These are phyloP conservation scores for Hylyphantes graminicola DNA, from an alignment of 1,140 invertebrate species.

Conservation along the genomic window DNA sequence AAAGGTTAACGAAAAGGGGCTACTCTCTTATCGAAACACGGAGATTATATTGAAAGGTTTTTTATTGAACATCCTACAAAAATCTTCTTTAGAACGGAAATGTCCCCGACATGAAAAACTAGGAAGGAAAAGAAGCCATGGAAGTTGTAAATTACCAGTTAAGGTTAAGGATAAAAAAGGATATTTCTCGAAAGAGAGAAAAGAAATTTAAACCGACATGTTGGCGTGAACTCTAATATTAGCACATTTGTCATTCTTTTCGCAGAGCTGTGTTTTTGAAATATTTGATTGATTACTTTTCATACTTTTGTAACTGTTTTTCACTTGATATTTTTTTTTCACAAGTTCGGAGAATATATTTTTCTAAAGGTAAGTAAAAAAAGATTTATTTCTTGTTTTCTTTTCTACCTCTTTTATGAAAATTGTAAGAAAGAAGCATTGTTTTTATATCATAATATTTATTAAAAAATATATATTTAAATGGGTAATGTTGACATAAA, in stretches of 20 bases:
- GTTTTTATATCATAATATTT: neutral
- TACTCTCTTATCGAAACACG: too few relatives aligned
- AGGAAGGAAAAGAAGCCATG: neutral
- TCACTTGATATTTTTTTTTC: neutral
- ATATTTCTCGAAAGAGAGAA: constrained; percentile 8
- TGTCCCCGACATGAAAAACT: neutral
- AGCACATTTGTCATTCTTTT: constrained; percentile 50
- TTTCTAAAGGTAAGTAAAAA: neutral
- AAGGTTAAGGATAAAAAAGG: neutral
- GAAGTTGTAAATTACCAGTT: constrained; percentile 8
- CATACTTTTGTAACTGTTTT: constrained; percentile 2
- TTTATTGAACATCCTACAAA: too few relatives aligned
- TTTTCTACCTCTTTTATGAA: too few relatives aligned
- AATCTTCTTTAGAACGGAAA: too few relatives aligned
- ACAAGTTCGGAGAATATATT: neutral
- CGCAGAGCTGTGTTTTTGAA: constrained; percentile 35
- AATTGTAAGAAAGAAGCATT: too few relatives aligned
- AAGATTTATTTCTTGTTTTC: neutral
- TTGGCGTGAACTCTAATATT: constrained; percentile 46
- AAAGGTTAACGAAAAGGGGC: too few relatives aligned
- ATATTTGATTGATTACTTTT: constrained; percentile 31
- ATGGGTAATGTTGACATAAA: too few relatives aligned
- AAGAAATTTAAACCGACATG: constrained; percentile 18
- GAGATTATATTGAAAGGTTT: too few relatives aligned
- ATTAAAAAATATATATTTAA: neutral